Evolutionary conservation across 2,113 vertebrate species (phyloP), one percentile per base, ranked within the genome.

Genomic region (Pao palembangensis): DNA sequence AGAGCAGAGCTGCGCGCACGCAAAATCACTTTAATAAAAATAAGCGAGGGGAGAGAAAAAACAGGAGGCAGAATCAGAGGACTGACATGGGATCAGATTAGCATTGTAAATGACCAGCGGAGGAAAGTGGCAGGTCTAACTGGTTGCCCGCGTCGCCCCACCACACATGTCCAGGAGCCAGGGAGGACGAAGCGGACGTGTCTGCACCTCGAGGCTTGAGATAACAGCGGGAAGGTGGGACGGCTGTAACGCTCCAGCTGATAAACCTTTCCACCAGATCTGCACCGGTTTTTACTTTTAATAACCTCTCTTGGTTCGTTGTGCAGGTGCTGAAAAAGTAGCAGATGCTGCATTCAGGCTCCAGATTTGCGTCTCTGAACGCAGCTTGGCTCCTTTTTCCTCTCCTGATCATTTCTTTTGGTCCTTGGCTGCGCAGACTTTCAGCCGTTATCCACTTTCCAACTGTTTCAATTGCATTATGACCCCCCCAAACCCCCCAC

Each of bases 71-170:
- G 38, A 34, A 17, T 17, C 0, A 17, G 46, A 15, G 41, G 14
- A 59, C 62, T 58, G 67, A 54, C 31, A 46, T 18, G 23, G 18
- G 12, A 46, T 63, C 62, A 52, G 54, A 58, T 83, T 60, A 51
- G 74, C 65, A 75, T 78, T 73, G 76, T 41, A 76, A 69, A 79
- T 81, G 67, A 83, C 62, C 11, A 2, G 56, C 55, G 63, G 25
- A 62, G 48, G 54, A 46, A 15, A 17, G 59, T 51, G 0, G 55
- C 48, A 44, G 31, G 78, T 72, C 64, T 73, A 60, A 79, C 73
- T 52, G 56, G 67, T 51, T 14, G 43, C 53, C 18, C 14, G 50
- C 54, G 23, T 60, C 51, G 57, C 49, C 56, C 42, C 2, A 11
- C 41, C 76, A 58, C 66, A 62, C 57, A 23, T 3, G 21, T 23